Percentiles rank a stretch among this genome's conserved stretches.
These are phyloP conservation scores for Chrysogorgia sp. DNA, from an alignment of 92 coral and sea anemone species.

Conservation along the genomic window DNA sequence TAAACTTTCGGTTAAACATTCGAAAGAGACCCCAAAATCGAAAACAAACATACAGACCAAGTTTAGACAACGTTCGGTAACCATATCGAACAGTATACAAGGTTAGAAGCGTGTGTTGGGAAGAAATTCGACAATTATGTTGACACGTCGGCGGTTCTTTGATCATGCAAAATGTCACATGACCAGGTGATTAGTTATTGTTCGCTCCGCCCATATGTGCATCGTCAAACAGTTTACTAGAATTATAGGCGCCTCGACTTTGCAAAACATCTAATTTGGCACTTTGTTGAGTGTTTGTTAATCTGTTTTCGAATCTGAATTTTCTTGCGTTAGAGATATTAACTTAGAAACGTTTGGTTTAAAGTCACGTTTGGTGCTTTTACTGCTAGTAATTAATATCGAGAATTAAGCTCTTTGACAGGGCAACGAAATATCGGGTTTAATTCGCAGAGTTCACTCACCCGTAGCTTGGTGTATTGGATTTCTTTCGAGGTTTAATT, in stretches of 20 bases:
- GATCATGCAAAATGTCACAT: conserved; percentile 27
- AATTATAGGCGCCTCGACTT: not conserved
- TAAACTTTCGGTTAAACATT: not conserved
- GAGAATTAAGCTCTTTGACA: too few species aligned
- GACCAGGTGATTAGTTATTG: conserved; percentile 15
- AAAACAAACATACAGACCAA: not conserved
- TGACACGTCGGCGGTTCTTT: not conserved
- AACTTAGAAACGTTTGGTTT: too few species aligned
- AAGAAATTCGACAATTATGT: not conserved
- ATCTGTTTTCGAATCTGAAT: too few species aligned
- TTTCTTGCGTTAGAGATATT: too few species aligned
- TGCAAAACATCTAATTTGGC: not conserved
- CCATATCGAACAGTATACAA: not conserved
- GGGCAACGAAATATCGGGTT: too few species aligned
- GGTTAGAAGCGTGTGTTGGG: not conserved
- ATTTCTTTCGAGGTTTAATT: too few species aligned
- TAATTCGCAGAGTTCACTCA: too few species aligned
- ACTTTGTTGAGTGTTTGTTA: not conserved
- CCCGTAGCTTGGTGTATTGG: too few species aligned
- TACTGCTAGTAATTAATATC: too few species aligned
- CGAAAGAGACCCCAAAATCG: not conserved
- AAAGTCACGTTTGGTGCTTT: too few species aligned
- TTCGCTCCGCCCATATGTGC: conserved; percentile 18
- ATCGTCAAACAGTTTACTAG: conserved; percentile 11
- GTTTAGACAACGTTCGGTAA: not conserved